phyloP scores from a whole-genome alignment of 1,140 invertebrate genomes.

The Trachymyrmex cornetzi region DNA sequence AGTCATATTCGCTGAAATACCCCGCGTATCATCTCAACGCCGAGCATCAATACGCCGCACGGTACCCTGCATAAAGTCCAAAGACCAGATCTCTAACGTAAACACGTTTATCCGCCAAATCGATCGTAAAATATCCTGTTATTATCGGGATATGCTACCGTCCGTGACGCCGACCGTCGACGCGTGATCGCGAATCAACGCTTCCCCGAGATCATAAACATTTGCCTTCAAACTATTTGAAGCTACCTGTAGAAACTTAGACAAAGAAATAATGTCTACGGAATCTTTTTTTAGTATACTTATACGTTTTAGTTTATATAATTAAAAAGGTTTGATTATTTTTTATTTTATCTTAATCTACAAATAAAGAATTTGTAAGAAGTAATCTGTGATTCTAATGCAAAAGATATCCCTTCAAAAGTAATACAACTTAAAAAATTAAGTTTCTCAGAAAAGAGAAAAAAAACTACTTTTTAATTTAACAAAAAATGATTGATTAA shows the following conservation, averaged over 20 bases:
- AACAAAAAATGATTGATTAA: too few relatives aligned
- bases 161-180: slow-evolving; percentile 41
- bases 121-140: slow-evolving; percentile 64
- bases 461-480: too few relatives aligned
- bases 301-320: neutral
- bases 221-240: slow-evolving; percentile 26
- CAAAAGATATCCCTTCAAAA: neutral
- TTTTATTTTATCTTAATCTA: neutral
- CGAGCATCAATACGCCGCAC: slow-evolving; percentile 32
- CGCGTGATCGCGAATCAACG: slow-evolving; percentile 57
- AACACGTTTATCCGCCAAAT: slow-evolving; percentile 62
- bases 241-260: slow-evolving; percentile 11
- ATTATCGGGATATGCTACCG: slow-evolving; percentile 60
- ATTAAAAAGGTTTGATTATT: neutral
- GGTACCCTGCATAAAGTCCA: slow-evolving; percentile 43
- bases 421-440: too few relatives aligned
- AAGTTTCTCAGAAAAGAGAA: too few relatives aligned
- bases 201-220: slow-evolving; percentile 35
- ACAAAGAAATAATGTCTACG: neutral
- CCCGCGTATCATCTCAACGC: slow-evolving; percentile 57
- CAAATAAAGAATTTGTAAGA: neutral
- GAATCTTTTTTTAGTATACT: neutral
- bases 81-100: slow-evolving; percentile 61
- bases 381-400: neutral
- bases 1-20: slow-evolving; percentile 57